Conservation (phyloP, 2,797 vertebrate species). For the Sebastes glaucus region DNA sequence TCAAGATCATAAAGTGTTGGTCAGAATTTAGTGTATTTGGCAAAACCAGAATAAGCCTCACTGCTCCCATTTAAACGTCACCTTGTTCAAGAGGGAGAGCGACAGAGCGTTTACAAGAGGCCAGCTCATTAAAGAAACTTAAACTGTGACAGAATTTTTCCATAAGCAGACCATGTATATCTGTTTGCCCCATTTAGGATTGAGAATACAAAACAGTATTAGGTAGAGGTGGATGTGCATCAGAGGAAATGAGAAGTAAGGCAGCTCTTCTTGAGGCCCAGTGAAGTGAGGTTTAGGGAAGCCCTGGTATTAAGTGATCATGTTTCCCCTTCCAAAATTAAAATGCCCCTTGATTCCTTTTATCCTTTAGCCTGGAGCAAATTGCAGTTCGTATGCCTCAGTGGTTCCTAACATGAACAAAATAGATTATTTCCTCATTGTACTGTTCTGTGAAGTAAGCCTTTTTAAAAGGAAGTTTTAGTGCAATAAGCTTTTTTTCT, state of each 20-base stretch:
- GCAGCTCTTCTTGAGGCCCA: slow-evolving; percentile 14
- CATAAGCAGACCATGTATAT: not conserved
- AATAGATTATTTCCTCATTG: slow-evolving; percentile 20
- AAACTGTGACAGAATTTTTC: not conserved
- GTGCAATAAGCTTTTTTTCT: slow-evolving; percentile 22
- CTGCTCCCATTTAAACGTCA: not conserved
- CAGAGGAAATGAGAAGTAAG: slow-evolving; percentile 25
- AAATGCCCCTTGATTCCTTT: slow-evolving; percentile 51
- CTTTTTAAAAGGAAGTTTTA: slow-evolving; percentile 22
- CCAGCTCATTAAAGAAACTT: slow-evolving; percentile 15
- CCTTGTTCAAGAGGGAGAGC: not conserved
- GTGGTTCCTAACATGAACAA: slow-evolving; percentile 36
- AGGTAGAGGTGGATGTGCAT: not conserved
- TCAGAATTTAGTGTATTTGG: not conserved
- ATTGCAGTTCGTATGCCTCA: slow-evolving; percentile 45
- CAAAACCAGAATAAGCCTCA: not conserved
- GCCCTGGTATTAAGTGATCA: slow-evolving; percentile 61
- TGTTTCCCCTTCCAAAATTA: slow-evolving; percentile 56
- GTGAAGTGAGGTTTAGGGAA: slow-evolving; percentile 44
- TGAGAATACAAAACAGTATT: not conserved
- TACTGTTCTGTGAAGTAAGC: not conserved
- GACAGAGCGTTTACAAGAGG: not conserved
- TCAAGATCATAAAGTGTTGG: not conserved
- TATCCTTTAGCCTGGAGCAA: slow-evolving; percentile 30
- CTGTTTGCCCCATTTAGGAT: not conserved